Evolutionary conservation across 2,888 invertebrate species (phyloP).

Genomic region (Scaptomyza cyrtandrae): DNA sequence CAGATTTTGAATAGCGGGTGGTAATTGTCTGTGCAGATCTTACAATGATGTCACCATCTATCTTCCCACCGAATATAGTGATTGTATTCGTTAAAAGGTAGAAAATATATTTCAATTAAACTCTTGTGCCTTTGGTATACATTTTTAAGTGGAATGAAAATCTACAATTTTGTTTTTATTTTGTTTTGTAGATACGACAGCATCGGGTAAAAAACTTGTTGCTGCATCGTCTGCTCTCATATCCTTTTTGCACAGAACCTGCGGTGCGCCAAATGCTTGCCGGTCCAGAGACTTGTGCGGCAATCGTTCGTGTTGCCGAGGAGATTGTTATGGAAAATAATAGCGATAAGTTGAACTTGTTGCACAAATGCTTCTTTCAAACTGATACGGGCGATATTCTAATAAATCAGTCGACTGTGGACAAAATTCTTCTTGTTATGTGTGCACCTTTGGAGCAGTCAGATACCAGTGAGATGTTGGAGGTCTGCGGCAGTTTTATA

Average conservation of each 20-base stretch:
- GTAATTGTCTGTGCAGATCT: no score
- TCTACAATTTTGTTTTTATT: neutral
- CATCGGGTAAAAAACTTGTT: slow-evolving; percentile 77
- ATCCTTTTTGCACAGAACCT: slow-evolving; percentile 82
- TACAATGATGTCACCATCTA: no score
- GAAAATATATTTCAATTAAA: neutral
- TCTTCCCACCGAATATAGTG: no score
- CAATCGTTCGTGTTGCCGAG: slow-evolving; percentile 76
- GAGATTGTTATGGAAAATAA: slow-evolving; percentile 73
- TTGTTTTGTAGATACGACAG: slow-evolving; percentile 66
- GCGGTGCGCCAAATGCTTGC: slow-evolving; percentile 79
- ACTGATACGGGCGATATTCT: slow-evolving; percentile 82
- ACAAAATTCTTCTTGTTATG: slow-evolving; percentile 80
- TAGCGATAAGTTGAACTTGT: slow-evolving; percentile 80
- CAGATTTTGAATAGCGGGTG: no score
- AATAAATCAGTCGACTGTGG: slow-evolving; percentile 79
- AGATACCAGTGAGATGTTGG: slow-evolving; percentile 81
- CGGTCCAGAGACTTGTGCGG: slow-evolving; percentile 66
- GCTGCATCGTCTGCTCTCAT: slow-evolving; percentile 82
- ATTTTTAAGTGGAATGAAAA: neutral
- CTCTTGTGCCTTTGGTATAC: neutral
- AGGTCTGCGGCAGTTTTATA: slow-evolving; percentile 86
- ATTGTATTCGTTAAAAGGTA: neutral
- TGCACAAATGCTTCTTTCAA: slow-evolving; percentile 84
- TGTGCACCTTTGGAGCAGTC: slow-evolving; percentile 69